phyloP scores from a whole-genome alignment of 2,113 vertebrate genomes.

The Anoura caudifer region DNA sequence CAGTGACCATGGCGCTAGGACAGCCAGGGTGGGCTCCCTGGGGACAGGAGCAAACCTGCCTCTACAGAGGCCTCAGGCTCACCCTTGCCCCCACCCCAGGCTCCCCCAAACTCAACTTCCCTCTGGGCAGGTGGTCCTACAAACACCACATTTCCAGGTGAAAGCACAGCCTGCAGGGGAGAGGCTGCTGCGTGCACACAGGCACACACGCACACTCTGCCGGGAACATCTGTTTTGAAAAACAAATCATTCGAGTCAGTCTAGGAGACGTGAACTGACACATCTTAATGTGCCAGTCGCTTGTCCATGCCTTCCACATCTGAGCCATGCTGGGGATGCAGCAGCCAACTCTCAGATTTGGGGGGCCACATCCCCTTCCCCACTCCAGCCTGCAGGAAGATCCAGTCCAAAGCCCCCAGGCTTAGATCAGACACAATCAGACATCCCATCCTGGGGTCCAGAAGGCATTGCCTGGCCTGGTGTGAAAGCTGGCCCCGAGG shows the following conservation, averaged over 20 bases:
- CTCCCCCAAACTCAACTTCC: neutral
- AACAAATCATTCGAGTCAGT: neutral
- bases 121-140: neutral
- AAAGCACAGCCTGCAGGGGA: neutral
- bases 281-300: neutral
- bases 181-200: neutral
- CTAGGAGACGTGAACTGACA: neutral
- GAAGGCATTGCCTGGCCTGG: neutral
- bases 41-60: neutral
- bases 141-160: neutral
- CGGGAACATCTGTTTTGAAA: neutral
- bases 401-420: neutral
- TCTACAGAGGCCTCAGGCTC: neutral
- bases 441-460: neutral
- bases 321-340: neutral
- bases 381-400: neutral
- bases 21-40: neutral
- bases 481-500: constrained; percentile 55
- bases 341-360: neutral
- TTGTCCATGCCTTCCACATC: neutral
- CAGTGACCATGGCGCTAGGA: neutral
- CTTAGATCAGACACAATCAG: neutral
- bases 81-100: neutral
- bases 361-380: neutral
- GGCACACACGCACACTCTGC: neutral